phyloP scores from a whole-genome alignment of 2,113 vertebrate genomes.

The Stigmatopora nigra region DNA sequence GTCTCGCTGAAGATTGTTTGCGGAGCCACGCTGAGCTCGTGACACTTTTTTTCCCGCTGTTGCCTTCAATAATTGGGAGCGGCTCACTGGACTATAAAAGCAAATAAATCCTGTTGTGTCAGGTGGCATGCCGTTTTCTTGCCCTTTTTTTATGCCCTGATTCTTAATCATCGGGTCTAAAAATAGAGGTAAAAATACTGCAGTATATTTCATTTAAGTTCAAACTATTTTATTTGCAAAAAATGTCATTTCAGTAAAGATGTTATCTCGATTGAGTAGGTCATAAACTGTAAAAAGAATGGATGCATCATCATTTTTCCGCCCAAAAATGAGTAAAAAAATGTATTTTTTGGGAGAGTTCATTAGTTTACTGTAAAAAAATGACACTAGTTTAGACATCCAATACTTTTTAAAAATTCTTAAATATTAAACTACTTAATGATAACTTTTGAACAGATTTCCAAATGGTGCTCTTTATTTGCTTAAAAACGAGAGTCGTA shows the following conservation, averaged over 20 bases:
- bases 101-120: slow-evolving; percentile 42
- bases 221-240: neutral
- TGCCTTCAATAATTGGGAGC: slow-evolving; percentile 52
- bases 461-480: no score
- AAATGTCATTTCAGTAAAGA: neutral
- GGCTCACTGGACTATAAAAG: slow-evolving; percentile 45
- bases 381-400: no score
- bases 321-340: no score
- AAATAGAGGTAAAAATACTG: neutral
- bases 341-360: no score
- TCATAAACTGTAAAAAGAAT: neutral
- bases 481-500: neutral
- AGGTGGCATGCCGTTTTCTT: slow-evolving; percentile 44
- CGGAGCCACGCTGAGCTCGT: slow-evolving; percentile 28
- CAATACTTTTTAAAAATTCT: no score
- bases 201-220: neutral
- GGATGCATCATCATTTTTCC: no score
- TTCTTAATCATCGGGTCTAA: neutral
- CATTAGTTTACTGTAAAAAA: no score
- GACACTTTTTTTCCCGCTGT: slow-evolving; percentile 48
- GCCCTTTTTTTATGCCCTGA: neutral
- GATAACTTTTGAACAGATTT: no score
- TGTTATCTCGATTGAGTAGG: neutral
- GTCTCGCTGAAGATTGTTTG: slow-evolving; percentile 45
- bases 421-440: no score